These are phyloP conservation scores for Cuniculus paca DNA, from an alignment of 2,797 vertebrate genomes.

Conservation along the genomic window DNA sequence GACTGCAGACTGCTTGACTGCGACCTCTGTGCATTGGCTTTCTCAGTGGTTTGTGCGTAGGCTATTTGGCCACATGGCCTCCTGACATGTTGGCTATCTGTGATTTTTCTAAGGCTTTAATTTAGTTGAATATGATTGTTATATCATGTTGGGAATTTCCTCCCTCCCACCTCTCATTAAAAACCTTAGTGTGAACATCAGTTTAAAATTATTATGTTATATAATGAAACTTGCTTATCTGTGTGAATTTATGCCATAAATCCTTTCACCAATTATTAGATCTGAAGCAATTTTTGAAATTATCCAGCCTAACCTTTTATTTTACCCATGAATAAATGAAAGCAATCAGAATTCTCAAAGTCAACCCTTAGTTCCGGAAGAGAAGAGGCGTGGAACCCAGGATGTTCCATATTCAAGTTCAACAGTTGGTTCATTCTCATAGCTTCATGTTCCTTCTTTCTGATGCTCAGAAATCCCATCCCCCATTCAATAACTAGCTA, in stretches of 20 bases:
- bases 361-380: neutral
- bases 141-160: conserved; percentile 60
- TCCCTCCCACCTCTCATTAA: conserved; percentile 60
- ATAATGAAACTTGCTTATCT: conserved; percentile 59
- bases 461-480: neutral
- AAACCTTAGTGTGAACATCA: conserved; percentile 53
- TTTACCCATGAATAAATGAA: conserved; percentile 12
- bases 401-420: neutral
- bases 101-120: conserved; percentile 85
- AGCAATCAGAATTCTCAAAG: conserved; percentile 3
- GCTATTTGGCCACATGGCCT: conserved; percentile 83
- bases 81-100: conserved; percentile 83
- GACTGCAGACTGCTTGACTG: conserved; percentile 76
- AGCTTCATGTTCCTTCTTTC: neutral
- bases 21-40: conserved; percentile 75
- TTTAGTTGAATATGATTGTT: conserved; percentile 74
- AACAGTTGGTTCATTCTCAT: neutral
- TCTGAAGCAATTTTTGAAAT: conserved; percentile 58
- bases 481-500: conserved; percentile 32
- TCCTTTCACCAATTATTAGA: conserved; percentile 81
- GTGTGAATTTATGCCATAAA: conserved; percentile 54
- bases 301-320: neutral
- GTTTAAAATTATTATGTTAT: conserved; percentile 58
- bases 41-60: conserved; percentile 81
- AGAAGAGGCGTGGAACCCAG: neutral